Conservation (phyloP, 2,113 vertebrate genomes). For the Dolichallabes microphthalmus region DNA sequence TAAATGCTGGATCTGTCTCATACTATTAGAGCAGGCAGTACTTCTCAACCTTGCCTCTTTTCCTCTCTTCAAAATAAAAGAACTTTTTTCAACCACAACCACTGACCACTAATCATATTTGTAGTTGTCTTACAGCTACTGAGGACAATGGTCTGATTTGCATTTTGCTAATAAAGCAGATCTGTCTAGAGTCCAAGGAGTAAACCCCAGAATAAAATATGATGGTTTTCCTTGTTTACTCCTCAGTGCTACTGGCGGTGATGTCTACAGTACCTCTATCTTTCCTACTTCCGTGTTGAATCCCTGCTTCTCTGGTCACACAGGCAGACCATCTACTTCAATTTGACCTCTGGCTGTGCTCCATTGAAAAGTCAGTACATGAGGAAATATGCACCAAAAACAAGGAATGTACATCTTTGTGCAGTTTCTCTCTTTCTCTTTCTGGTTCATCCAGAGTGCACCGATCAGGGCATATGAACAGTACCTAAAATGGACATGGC, state of each 20-base stretch:
- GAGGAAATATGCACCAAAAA: neutral
- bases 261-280: neutral
- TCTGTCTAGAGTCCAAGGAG: conserved; percentile 1
- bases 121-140: conserved; percentile 39
- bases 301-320: conserved; percentile 11
- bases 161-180: conserved; percentile 33
- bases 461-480: conserved; percentile 75
- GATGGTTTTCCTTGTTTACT: conserved; percentile 23
- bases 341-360: neutral
- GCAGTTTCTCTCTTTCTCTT: conserved; percentile 14
- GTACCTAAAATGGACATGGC: conserved; percentile 80
- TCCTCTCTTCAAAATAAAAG: conserved; percentile 4
- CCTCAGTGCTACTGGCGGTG: neutral
- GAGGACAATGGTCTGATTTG: conserved; percentile 20
- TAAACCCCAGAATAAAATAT: neutral
- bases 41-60: conserved; percentile 27
- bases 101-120: conserved; percentile 29
- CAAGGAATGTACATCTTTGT: neutral
- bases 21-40: conserved; percentile 64
- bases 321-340: conserved; percentile 19
- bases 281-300: neutral
- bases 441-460: conserved; percentile 87
- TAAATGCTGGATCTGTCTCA: conserved; percentile 72
- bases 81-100: neutral
- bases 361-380: neutral